These are phyloP conservation scores for Oeneis ivallda DNA, from an alignment of 2,888 invertebrate species.

Conservation along the genomic window DNA sequence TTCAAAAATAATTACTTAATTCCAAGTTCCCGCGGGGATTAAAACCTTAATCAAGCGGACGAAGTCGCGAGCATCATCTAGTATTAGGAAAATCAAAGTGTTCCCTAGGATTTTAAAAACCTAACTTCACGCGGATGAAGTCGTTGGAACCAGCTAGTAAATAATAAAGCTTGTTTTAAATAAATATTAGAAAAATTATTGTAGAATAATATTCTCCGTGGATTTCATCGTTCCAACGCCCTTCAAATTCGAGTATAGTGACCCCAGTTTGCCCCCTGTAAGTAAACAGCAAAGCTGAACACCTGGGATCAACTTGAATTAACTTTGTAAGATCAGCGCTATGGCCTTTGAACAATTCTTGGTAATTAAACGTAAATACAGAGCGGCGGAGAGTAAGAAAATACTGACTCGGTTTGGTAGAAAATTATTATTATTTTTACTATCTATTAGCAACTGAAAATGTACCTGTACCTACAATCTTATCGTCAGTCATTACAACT, in stretches of 20 bases:
- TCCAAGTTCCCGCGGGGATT: too few species aligned
- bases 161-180: too few species aligned
- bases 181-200: neutral
- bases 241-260: constrained; percentile 66
- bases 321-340: constrained; percentile 45
- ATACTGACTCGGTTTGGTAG: constrained; percentile 1
- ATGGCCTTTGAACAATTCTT: constrained; percentile 44
- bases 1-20: too few species aligned
- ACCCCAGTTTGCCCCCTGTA: constrained; percentile 61
- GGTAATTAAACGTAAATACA: constrained; percentile 59
- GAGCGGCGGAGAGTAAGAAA: constrained; percentile 10
- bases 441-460: neutral
- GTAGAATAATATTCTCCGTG: constrained; percentile 44
- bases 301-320: constrained; percentile 63
- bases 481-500: too few species aligned
- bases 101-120: too few species aligned
- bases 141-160: too few species aligned
- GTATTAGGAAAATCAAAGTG: too few species aligned
- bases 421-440: neutral
- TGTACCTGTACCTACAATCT: too few species aligned
- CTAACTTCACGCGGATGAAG: too few species aligned
- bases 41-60: too few species aligned
- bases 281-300: constrained; percentile 59
- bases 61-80: too few species aligned
- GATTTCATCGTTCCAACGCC: constrained; percentile 53